These are phyloP conservation scores for Drosophila cardini DNA, from an alignment of 1,140 invertebrate species.

Conservation along the genomic window DNA sequence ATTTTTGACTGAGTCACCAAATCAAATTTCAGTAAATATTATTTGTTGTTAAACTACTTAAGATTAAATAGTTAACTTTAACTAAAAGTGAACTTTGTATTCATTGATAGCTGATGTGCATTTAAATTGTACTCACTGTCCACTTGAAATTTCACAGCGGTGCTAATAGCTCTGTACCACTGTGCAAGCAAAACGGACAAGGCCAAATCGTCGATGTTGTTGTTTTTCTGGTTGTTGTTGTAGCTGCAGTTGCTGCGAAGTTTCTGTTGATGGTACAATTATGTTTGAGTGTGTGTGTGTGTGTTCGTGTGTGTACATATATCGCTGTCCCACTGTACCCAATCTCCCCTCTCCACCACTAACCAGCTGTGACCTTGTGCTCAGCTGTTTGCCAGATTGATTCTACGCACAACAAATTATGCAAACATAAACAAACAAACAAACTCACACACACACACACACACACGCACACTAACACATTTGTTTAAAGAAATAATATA, in stretches of 20 bases:
- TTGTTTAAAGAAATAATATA: slow-evolving; percentile 3
- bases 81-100: not conserved
- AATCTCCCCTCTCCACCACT: no score
- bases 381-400: slow-evolving; percentile 37
- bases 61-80: not conserved
- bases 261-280: slow-evolving; percentile 8
- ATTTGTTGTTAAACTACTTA: not conserved
- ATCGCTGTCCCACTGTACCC: slow-evolving; percentile 7
- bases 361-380: slow-evolving; percentile 23
- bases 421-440: slow-evolving; percentile 39
- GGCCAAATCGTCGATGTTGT: slow-evolving; percentile 26
- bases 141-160: not conserved
- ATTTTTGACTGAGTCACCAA: not conserved
- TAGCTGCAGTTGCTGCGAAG: slow-evolving; percentile 24
- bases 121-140: not conserved
- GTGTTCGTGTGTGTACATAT: slow-evolving; percentile 6
- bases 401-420: slow-evolving; percentile 18
- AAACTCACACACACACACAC: not conserved
- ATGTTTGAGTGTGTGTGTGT: not conserved
- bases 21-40: not conserved
- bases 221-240: slow-evolving; percentile 27
- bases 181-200: slow-evolving; percentile 48
- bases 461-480: not conserved
- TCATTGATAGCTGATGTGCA: slow-evolving; percentile 6
- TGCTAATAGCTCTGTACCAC: slow-evolving; percentile 47